A percentile compares a stretch with the other conserved stretches of the same genome.
phyloP scores from a whole-genome alignment of 2,888 invertebrate species.

The Rhingia campestris region DNA sequence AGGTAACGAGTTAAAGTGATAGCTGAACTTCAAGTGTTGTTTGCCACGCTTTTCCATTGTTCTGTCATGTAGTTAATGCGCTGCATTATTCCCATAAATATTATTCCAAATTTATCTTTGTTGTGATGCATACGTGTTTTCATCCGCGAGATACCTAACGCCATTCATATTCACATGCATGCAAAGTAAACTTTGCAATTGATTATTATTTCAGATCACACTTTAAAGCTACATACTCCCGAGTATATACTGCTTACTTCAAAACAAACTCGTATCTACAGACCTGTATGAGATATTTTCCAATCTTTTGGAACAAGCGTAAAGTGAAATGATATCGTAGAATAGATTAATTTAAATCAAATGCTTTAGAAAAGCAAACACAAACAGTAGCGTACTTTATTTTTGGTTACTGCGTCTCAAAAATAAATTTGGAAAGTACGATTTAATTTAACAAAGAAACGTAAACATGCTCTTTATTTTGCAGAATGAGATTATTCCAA shows the following conservation, averaged over 20 bases:
- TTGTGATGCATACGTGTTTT: conserved; percentile 1
- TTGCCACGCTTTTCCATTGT: conserved; percentile 6
- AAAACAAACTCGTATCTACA: not conserved
- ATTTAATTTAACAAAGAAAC: not conserved
- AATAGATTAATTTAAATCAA: not conserved
- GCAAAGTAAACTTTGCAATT: conserved; percentile 16
- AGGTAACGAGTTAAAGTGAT: conserved; percentile 6
- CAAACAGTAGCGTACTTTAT: conserved; percentile 15
- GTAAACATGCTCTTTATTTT: conserved; percentile 10
- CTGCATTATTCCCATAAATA: conserved; percentile 25
- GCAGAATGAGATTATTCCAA: not conserved
- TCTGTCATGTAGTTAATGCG: conserved; percentile 8
- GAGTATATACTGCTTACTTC: not conserved
- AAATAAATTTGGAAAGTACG: not conserved
- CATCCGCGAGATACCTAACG: too few relatives aligned
- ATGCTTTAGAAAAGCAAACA: conserved; percentile 18
- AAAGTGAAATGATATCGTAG: not conserved
- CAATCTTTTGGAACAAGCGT: not conserved
- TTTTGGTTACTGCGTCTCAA: conserved; percentile 19
- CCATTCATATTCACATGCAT: not conserved
- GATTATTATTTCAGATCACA: conserved; percentile 3
- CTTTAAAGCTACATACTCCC: not conserved
- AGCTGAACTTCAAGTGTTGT: not conserved
- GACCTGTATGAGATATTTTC: not conserved
- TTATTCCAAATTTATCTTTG: conserved; percentile 37